phyloP scores from a whole-genome alignment of 1,140 invertebrate species.

The Plectrocnemia conspersa region DNA sequence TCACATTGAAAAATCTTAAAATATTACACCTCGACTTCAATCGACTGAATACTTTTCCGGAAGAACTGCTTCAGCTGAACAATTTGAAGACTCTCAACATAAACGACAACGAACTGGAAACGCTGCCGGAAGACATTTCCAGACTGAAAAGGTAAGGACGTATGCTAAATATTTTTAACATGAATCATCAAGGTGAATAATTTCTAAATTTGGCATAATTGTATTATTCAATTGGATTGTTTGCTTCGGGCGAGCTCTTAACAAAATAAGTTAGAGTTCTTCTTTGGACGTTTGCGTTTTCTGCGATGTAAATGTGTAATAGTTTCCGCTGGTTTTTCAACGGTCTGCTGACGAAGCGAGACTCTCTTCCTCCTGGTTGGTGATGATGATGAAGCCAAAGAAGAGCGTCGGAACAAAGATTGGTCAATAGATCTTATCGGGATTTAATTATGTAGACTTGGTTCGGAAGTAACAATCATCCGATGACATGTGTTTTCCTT shows the following conservation, averaged over 20 bases:
- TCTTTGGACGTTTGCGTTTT: slow-evolving; percentile 34
- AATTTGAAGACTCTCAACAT: slow-evolving; percentile 61
- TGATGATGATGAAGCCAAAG: slow-evolving; percentile 8
- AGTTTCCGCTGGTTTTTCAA: slow-evolving; percentile 43
- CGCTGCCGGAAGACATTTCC: slow-evolving; percentile 58
- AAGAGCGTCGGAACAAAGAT: background rate
- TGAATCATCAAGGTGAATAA: too few relatives aligned
- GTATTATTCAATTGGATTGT: too few relatives aligned
- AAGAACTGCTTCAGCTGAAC: slow-evolving; percentile 54
- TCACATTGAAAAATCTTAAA: slow-evolving; percentile 51
- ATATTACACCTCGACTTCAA: slow-evolving; percentile 58
- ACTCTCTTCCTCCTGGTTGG: slow-evolving; percentile 29
- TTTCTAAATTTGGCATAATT: too few relatives aligned
- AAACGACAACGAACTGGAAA: slow-evolving; percentile 62
- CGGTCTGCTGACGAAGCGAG: slow-evolving; percentile 44
- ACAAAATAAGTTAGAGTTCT: too few relatives aligned
- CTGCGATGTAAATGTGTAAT: slow-evolving; percentile 20
- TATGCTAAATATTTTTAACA: too few relatives aligned
- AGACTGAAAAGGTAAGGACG: slow-evolving; percentile 63
- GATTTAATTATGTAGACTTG: too few relatives aligned
- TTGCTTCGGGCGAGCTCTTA: too few relatives aligned
- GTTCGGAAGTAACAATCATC: too few relatives aligned
- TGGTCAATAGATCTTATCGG: slow-evolving; percentile 13
- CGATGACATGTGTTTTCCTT: too few relatives aligned
- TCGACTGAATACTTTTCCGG: slow-evolving; percentile 54